A percentile compares a stretch with the other conserved stretches of the same genome.
phyloP scores from a whole-genome alignment of 92 coral and sea anemone species.

The Epizoanthus illoricatus region DNA sequence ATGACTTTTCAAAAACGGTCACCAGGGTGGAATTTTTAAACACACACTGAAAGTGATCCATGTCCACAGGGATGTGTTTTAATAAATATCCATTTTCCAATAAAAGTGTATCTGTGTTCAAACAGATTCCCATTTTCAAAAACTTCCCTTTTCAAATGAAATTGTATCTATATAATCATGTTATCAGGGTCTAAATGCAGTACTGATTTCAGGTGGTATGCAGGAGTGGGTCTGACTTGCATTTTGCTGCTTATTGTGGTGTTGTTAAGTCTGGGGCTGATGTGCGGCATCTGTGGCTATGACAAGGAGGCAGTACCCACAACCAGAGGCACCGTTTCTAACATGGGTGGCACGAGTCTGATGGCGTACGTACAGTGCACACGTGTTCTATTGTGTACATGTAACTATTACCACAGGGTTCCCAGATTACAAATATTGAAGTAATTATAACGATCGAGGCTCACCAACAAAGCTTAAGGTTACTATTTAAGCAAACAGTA shows the following conservation, averaged over 20 bases:
- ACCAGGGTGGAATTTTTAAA: too few species aligned
- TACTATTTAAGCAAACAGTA: too few species aligned
- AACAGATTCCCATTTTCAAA: neutral
- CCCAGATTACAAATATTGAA: too few species aligned
- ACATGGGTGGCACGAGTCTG: constrained; percentile 88
- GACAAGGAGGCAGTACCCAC: constrained; percentile 85
- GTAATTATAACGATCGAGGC: too few species aligned
- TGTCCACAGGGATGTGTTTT: too few species aligned
- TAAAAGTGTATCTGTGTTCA: too few species aligned
- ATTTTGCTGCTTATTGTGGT: constrained; percentile 82
- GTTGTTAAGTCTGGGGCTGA: constrained; percentile 83
- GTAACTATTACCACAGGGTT: neutral
- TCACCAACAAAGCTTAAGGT: too few species aligned
- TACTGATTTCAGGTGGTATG: constrained; percentile 68
- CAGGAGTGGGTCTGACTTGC: constrained; percentile 90
- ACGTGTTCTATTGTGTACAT: neutral
- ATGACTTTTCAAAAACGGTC: too few species aligned
- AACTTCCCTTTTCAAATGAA: neutral
- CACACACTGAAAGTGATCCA: too few species aligned
- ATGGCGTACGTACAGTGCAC: constrained; percentile 85
- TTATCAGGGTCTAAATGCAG: neutral
- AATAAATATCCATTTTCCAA: too few species aligned
- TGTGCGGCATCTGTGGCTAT: constrained; percentile 95
- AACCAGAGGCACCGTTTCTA: constrained; percentile 81
- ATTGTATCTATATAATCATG: neutral